phyloP scores from a whole-genome alignment of 1,140 invertebrate species.

The Eumeta japonica region DNA sequence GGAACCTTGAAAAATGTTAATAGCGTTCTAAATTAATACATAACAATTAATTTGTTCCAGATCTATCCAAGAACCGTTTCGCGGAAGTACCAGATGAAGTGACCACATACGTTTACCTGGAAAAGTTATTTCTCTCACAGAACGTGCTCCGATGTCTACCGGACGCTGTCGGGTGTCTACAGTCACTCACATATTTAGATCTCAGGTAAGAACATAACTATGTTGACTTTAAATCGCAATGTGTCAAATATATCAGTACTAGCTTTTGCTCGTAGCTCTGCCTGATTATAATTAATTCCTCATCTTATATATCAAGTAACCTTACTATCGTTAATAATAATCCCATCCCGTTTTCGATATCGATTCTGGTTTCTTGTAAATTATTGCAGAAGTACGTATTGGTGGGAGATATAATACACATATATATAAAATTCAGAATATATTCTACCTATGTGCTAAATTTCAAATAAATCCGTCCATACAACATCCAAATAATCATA shows the following conservation, averaged over 20 bases:
- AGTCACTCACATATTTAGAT: conserved; percentile 84
- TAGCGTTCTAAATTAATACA: too few species aligned
- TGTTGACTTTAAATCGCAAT: not conserved
- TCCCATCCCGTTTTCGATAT: too few species aligned
- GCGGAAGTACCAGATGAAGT: conserved; percentile 85
- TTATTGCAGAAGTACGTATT: too few species aligned
- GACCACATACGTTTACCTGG: conserved; percentile 81
- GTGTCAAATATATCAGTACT: not conserved
- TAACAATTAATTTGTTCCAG: too few species aligned
- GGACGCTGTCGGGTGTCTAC: conserved; percentile 76
- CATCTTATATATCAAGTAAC: too few species aligned
- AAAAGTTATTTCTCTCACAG: conserved; percentile 85
- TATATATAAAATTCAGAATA: too few species aligned
- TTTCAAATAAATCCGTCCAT: too few species aligned
- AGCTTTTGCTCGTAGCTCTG: not conserved
- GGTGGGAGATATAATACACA: too few species aligned
- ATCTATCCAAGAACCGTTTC: conserved; percentile 91
- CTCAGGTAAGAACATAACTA: conserved; percentile 79
- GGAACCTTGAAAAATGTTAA: too few species aligned
- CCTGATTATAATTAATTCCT: not conserved
- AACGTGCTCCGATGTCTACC: conserved; percentile 86
- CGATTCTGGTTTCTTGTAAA: too few species aligned
- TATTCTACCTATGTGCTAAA: too few species aligned
- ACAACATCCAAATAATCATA: too few species aligned
- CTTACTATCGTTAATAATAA: conserved; percentile 1